Conservation (phyloP, 2,888 invertebrate genomes). For the Acronicta leporina region DNA sequence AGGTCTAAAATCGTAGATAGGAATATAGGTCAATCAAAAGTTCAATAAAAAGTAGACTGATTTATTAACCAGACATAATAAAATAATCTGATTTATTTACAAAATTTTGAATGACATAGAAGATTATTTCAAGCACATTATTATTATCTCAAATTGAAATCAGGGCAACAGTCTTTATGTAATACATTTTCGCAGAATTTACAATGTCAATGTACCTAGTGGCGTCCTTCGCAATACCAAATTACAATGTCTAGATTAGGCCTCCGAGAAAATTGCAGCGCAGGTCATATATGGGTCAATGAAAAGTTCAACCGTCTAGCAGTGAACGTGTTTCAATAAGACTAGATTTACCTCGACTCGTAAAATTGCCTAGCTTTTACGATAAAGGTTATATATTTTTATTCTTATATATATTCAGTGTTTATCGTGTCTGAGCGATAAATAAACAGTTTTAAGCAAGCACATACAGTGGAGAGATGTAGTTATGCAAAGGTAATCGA, state of each 20-base stretch:
- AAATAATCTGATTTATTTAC: neutral
- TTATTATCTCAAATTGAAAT: conserved; percentile 9
- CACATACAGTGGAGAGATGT: conserved; percentile 41
- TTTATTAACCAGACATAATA: too few relatives aligned
- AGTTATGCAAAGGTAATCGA: conserved; percentile 60
- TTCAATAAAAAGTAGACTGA: too few relatives aligned
- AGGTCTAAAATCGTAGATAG: too few relatives aligned
- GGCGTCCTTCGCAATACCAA: conserved; percentile 23
- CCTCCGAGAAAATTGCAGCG: conserved; percentile 35
- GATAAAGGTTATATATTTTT: conserved; percentile 21
- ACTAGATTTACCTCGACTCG: conserved; percentile 23
- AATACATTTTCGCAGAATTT: conserved; percentile 20
- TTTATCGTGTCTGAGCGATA: conserved; percentile 41
- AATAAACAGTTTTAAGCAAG: conserved; percentile 51
- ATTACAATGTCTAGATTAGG: conserved; percentile 34
- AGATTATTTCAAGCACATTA: neutral
- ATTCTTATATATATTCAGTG: conserved; percentile 2
- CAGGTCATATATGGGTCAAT: conserved; percentile 52
- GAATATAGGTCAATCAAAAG: too few relatives aligned
- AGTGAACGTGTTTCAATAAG: conserved; percentile 26
- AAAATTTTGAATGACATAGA: neutral
- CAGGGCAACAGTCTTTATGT: conserved; percentile 13
- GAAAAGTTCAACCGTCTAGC: conserved; percentile 45
- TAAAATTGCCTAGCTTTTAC: conserved; percentile 12
- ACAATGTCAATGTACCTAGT: conserved; percentile 28